Percentiles rank a stretch among this genome's conserved stretches.
Conservation (phyloP, 2,113 vertebrate genomes). For the Chunga burmeisteri region DNA sequence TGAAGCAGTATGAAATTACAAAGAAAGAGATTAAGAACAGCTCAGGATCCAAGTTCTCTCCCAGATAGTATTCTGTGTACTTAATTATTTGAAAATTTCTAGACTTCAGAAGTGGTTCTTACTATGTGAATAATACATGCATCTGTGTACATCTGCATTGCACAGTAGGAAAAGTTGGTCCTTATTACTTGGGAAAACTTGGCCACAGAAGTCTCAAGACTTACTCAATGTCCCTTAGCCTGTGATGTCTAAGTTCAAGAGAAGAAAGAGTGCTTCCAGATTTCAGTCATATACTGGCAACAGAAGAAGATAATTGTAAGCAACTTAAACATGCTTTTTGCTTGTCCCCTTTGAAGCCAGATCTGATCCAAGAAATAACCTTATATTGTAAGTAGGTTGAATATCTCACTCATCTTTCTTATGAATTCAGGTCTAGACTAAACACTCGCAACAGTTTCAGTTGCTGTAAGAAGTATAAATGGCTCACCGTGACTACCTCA, state of each 20-base stretch:
- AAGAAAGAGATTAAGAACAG: background rate
- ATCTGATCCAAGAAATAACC: background rate
- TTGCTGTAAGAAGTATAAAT: background rate
- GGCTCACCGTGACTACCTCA: fast-evolving
- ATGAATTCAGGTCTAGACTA: background rate
- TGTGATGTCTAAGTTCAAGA: background rate
- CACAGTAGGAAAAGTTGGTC: background rate
- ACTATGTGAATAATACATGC: background rate
- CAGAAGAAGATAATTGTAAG: background rate
- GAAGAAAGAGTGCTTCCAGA: background rate
- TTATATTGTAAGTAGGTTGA: background rate
- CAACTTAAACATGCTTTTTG: background rate
- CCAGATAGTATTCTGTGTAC: background rate
- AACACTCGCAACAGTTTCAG: background rate
- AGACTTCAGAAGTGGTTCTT: background rate
- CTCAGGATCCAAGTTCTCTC: background rate
- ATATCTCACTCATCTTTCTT: background rate
- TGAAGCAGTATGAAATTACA: background rate
- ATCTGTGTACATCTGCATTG: background rate
- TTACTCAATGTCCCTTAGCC: background rate
- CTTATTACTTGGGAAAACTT: background rate
- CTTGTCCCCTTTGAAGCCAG: background rate
- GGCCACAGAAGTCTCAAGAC: background rate
- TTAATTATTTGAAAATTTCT: background rate
- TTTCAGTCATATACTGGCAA: background rate